These are phyloP conservation scores for Centropus unirufus DNA, from an alignment of 2,113 vertebrate genomes.

Conservation along the genomic window DNA sequence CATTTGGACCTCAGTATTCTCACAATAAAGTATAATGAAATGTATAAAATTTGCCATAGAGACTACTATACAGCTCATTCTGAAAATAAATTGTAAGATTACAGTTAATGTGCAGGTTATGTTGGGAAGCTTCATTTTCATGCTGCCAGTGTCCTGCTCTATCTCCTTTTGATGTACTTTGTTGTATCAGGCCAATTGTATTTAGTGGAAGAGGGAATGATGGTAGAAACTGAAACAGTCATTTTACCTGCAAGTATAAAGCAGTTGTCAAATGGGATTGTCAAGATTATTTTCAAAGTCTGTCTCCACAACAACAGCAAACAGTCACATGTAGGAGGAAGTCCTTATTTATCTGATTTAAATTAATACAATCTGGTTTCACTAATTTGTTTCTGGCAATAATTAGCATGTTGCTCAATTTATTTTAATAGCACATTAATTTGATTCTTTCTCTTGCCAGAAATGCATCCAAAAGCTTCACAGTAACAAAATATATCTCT, in stretches of 20 bases:
- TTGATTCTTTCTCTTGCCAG: not conserved
- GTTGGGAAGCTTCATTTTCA: not conserved
- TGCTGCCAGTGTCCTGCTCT: not conserved
- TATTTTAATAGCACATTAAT: conserved; percentile 41
- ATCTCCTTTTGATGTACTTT: not conserved
- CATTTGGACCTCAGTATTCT: accelerated
- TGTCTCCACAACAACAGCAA: not conserved
- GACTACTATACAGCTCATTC: not conserved
- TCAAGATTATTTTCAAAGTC: not conserved
- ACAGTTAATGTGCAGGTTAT: not conserved
- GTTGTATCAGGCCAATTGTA: not conserved
- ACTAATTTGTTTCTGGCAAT: conserved; percentile 32
- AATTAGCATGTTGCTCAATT: conserved; percentile 46
- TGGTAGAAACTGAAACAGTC: not conserved
- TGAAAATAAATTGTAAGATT: not conserved
- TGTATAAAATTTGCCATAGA: not conserved
- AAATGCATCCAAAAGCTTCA: not conserved
- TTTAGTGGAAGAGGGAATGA: not conserved
- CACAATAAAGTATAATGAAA: not conserved
- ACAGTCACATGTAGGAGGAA: not conserved
- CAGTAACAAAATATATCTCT: conserved; percentile 1
- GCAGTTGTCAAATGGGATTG: not conserved
- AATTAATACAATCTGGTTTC: conserved; percentile 17
- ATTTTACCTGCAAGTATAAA: not conserved
- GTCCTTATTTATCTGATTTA: conserved; percentile 36